Percentiles rank a stretch among this genome's conserved stretches.
phyloP scores from a whole-genome alignment of 1,140 invertebrate genomes.

The Anthonomus grandis region DNA sequence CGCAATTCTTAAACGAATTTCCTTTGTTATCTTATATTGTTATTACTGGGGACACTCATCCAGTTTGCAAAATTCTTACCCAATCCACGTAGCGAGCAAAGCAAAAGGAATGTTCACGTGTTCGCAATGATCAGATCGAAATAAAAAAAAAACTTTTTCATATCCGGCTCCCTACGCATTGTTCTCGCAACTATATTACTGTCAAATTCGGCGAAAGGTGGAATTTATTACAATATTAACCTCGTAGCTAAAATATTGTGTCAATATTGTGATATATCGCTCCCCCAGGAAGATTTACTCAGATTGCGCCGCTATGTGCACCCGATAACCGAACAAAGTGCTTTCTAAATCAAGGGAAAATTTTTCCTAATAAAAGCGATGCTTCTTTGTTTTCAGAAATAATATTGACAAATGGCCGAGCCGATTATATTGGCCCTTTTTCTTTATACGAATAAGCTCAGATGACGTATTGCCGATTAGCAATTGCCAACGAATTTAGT shows the following conservation, averaged over 20 bases:
- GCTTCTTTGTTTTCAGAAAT: constrained; percentile 25
- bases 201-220: constrained; percentile 21
- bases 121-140: too few species aligned
- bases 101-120: too few species aligned
- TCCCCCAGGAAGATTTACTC: constrained; percentile 21
- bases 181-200: constrained; percentile 19
- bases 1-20: too few species aligned
- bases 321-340: constrained; percentile 23
- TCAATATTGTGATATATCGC: constrained; percentile 25
- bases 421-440: constrained; percentile 20
- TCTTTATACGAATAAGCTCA: constrained; percentile 15
- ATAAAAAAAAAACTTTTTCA: constrained; percentile 20
- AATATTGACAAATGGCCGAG: constrained; percentile 25
- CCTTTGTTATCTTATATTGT: too few species aligned
- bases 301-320: constrained; percentile 21
- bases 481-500: too few species aligned
- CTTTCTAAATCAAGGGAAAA: constrained; percentile 22
- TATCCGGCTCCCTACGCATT: constrained; percentile 6
- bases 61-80: too few species aligned
- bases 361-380: constrained; percentile 22
- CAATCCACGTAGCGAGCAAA: too few species aligned
- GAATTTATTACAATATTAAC: constrained; percentile 25
- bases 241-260: constrained; percentile 23
- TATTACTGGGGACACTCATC: too few species aligned
- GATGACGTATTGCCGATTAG: constrained; percentile 26